phyloP scores from a whole-genome alignment of 2,113 vertebrate species.

The Stictonetta naevosa region DNA sequence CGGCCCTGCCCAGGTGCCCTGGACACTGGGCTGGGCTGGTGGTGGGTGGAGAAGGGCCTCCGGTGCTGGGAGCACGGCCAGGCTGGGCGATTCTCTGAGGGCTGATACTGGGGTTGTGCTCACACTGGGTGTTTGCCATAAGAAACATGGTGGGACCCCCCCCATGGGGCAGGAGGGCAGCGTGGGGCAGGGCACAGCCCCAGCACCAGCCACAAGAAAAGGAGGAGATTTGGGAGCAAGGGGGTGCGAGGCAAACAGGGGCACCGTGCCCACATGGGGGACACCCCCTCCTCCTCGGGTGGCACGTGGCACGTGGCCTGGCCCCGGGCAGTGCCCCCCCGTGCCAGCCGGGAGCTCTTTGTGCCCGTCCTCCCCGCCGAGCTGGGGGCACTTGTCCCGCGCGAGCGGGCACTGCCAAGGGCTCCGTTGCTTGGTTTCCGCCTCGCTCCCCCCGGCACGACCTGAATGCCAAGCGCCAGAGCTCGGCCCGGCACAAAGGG shows the following conservation, averaged over 20 bases:
- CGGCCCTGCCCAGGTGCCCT: conserved; percentile 17
- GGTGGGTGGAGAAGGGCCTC: background rate
- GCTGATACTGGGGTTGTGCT: background rate
- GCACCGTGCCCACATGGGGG: background rate
- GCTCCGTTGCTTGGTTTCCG: conserved; percentile 62
- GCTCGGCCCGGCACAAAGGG: conserved; percentile 46
- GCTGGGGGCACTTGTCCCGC: conserved; percentile 15
- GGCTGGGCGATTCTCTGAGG: background rate
- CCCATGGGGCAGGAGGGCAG: background rate
- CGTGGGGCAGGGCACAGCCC: background rate
- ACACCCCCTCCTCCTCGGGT: background rate
- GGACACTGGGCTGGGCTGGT: background rate
- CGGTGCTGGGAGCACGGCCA: background rate
- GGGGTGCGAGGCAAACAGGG: accelerated
- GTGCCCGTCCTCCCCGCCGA: background rate
- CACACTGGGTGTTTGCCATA: background rate
- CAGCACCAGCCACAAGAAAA: background rate
- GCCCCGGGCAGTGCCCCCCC: background rate
- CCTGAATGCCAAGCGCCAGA: conserved; percentile 63
- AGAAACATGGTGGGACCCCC: background rate
- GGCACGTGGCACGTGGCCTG: conserved; percentile 10
- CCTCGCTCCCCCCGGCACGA: background rate
- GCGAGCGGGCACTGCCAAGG: conserved; percentile 58
- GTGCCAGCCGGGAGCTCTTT: background rate
- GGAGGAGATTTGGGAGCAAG: background rate